Evolutionary conservation across 2,888 invertebrate genomes (phyloP), one percentile per base, ranked within the genome.

Genomic region (Drosophila acutilabella): DNA sequence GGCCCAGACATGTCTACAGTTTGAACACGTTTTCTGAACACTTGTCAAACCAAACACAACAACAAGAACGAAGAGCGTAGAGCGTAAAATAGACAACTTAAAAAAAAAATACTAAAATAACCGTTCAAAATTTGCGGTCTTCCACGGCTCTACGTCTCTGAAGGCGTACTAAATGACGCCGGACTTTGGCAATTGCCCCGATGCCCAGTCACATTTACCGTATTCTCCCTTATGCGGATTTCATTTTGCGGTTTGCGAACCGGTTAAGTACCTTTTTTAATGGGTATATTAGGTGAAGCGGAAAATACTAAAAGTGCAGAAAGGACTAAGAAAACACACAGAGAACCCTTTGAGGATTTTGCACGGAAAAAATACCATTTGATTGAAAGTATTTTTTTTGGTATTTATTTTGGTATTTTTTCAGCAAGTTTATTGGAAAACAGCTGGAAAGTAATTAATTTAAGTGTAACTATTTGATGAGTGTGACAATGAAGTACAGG

Each of bases 151-250:
- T 70, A 60, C 53, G 84, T 78, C 64, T 81, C 82, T 74, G 40
- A 48, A 66, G 61, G 74, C 73, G 61, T 52, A 84, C 88, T 85
- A 76, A 82, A 80, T 74, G 56, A 8, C 30, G 65, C 33, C 57
- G 23, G 33, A 33, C 60, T 41, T 36, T 38, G 26, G 1, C 50
- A 52, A 42, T 33, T 42, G 66, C 14, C 47, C 64, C 64, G 64
- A 20, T 11, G 44, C 54, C 53, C 64, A 57, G 36, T 33, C 44
- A 42, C 44, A 33, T 67, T 66, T 70, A 52, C 59, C 65, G 75
- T 61, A 14, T 42, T 45, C 50, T 40, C n/a, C 23, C 23, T 23
- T 56, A 44, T 51, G 57, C 40, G 42, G 14, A 42, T 53, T 60
- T 48, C 13, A 61, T 64, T 64, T 61, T 71, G 64, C 62, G 62